These are phyloP conservation scores for Nephrotoma guestfalica DNA, from an alignment of 2,888 invertebrate species.

Conservation along the genomic window DNA sequence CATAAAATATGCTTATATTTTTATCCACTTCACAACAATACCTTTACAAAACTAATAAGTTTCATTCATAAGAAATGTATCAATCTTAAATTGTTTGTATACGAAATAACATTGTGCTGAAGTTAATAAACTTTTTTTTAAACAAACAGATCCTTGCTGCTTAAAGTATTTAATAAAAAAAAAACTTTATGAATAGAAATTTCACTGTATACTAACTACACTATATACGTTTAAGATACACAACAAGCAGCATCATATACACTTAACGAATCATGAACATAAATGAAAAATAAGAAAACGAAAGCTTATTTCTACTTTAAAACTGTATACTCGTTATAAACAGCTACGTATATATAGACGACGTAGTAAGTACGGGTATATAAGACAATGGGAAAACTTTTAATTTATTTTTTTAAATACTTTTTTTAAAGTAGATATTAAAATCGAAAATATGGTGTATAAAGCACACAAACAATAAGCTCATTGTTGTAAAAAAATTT, in stretches of 20 bases:
- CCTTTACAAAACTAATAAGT: not conserved
- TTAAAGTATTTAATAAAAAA: not conserved
- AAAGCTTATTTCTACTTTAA: not conserved
- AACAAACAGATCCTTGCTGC: not conserved
- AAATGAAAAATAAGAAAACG: not conserved
- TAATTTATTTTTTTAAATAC: not conserved
- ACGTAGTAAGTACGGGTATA: not conserved
- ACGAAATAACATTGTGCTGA: not conserved
- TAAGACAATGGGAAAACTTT: not conserved
- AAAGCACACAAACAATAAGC: not conserved
- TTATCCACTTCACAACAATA: not conserved
- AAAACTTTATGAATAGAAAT: not conserved
- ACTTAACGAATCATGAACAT: not conserved
- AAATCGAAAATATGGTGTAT: not conserved
- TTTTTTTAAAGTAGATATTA: not conserved
- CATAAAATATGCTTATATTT: too few species aligned
- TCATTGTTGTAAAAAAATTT: not conserved
- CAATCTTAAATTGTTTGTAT: not conserved
- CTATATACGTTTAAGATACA: not conserved
- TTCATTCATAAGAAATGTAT: not conserved
- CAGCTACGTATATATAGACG: not conserved
- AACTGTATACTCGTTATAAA: not conserved
- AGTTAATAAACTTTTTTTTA: not conserved
- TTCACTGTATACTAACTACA: not conserved
- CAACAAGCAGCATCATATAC: not conserved